Evolutionary conservation across 2,113 vertebrate species (phyloP), one percentile per base, ranked within the genome.

Genomic region (Talpa occidentalis): DNA sequence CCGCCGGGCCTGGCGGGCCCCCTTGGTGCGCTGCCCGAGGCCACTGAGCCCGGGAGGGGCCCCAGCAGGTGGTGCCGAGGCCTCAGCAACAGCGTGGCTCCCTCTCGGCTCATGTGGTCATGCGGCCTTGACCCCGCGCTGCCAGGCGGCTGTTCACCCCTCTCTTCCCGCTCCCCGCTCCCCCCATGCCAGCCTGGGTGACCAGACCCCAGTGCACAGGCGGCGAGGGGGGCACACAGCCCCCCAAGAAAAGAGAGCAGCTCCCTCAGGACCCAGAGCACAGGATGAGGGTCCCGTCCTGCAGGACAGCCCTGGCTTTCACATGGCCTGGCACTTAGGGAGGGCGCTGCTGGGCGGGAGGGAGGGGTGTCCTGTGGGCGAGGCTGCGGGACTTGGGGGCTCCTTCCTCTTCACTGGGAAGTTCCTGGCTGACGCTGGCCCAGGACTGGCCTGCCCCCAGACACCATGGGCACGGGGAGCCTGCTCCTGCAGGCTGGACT

Each of bases 281-380:
- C 15, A 22, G 56, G 56, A 9, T 2, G 15, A 52, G 47, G 37
- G 44, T 10, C 44, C n/a, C n/a, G n/a, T n/a, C n/a, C n/a, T n/a
- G n/a, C n/a, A n/a, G n/a, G n/a, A n/a, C n/a, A n/a, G 44, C 19
- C 11, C 1, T 6, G 4, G 56, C 49, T 30, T 32, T 60, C 32
- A 22, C 0, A 0, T 0, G 7, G 35, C 2, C 28, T 4, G 15
- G 47, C 44, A 5, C 44, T 44, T 44, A 44, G 44, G 44, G 44
- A 37, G 2, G 19, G 47, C 44, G 26, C 2, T 1, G 7, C 66
- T 9, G 15, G 35, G n/a, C n/a, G 1, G 35, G 59, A 49, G 40
- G 56, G 26, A 4, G 3, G 8, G 30, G 44, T 0, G 2, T 21
- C 30, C 44, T 3, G 30, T 0, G 0, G 12, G 74, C 0, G 2